Evolutionary conservation across 2,797 vertebrate species (phyloP).

Genomic region (Todus mexicanus): DNA sequence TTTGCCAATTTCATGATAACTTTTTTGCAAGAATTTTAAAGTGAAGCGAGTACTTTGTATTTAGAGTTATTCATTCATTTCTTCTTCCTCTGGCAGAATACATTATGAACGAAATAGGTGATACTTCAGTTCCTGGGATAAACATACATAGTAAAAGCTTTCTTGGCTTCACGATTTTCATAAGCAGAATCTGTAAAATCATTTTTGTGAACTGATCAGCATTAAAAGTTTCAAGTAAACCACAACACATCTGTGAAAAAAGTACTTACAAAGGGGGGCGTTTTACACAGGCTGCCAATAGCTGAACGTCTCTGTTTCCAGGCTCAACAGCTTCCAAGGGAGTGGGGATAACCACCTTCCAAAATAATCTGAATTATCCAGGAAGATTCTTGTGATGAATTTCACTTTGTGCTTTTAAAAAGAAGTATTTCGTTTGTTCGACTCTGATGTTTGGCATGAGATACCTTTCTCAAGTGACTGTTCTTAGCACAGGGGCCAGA

Average conservation of each 20-base stretch:
- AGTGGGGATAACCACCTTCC: neutral
- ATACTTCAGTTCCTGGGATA: neutral
- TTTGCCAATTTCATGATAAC: neutral
- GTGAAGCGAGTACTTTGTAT: neutral
- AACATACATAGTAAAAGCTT: neutral
- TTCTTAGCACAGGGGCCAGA: neutral
- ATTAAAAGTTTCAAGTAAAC: neutral
- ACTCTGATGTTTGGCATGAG: neutral
- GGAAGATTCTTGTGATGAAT: neutral
- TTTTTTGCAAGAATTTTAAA: neutral
- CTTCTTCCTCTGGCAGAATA: neutral
- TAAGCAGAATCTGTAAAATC: neutral
- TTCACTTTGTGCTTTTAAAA: neutral
- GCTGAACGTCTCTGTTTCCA: neutral
- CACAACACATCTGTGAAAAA: neutral
- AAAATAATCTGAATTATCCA: neutral
- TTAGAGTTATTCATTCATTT: neutral
- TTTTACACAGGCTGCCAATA: neutral
- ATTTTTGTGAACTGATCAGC: neutral
- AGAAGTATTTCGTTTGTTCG: neutral
- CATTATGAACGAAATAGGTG: neutral
- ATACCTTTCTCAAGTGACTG: neutral
- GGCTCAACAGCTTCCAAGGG: neutral
- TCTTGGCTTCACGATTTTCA: neutral
- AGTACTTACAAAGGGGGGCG: neutral